Conservation (phyloP, 2,888 invertebrate genomes). For the Xestia xanthographa region DNA sequence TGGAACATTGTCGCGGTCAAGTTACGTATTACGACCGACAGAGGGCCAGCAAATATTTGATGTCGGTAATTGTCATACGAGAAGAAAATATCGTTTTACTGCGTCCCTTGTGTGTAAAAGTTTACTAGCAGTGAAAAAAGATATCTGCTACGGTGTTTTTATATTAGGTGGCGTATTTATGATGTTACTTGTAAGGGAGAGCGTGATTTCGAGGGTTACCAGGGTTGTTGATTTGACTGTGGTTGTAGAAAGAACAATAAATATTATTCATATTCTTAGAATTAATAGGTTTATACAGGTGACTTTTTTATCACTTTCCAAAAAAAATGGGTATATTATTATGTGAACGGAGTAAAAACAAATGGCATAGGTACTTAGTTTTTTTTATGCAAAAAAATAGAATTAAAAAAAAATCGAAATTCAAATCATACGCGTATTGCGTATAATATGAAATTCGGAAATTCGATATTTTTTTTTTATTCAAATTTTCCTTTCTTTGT, state of each 20-base stretch:
- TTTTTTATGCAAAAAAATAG: too few relatives aligned
- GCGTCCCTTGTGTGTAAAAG: conserved; percentile 61
- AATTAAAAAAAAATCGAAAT: too few relatives aligned
- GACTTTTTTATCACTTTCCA: too few relatives aligned
- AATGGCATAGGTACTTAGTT: too few relatives aligned
- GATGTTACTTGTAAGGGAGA: conserved; percentile 5
- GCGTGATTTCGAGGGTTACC: background rate
- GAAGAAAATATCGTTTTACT: conserved; percentile 75
- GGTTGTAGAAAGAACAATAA: background rate
- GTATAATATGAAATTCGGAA: too few relatives aligned
- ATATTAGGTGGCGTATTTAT: conserved; percentile 37
- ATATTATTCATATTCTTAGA: too few relatives aligned
- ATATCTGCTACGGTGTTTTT: conserved; percentile 44
- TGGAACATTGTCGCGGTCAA: conserved; percentile 72
- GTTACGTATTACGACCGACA: conserved; percentile 87
- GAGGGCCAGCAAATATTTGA: conserved; percentile 89
- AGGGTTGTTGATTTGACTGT: background rate
- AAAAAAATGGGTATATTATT: too few relatives aligned
- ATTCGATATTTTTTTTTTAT: too few relatives aligned
- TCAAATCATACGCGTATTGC: too few relatives aligned
- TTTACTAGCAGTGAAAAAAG: conserved; percentile 62
- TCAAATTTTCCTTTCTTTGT: too few relatives aligned
- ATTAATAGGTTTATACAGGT: too few relatives aligned
- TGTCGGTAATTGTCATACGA: conserved; percentile 88
- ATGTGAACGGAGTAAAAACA: too few relatives aligned